Evolutionary conservation across 2,113 vertebrate genomes (phyloP).

Genomic region (Astatotilapia flaviijosephi): DNA sequence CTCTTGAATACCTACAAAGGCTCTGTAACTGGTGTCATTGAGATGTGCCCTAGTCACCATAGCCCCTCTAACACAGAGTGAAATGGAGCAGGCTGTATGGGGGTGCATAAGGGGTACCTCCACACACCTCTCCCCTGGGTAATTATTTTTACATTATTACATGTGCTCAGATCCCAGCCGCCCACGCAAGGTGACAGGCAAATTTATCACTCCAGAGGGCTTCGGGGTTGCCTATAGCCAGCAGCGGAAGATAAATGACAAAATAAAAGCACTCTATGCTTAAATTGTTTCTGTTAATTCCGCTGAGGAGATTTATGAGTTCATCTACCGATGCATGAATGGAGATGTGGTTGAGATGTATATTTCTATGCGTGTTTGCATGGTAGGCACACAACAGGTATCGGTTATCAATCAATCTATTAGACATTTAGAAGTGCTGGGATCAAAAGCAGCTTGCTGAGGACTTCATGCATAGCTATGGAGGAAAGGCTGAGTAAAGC

Average conservation of each 20-base stretch:
- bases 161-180: conserved; percentile 77
- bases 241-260: conserved; percentile 76
- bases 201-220: conserved; percentile 76
- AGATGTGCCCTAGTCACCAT: conserved; percentile 46
- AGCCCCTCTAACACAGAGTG: conserved; percentile 20
- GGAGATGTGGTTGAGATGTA: conserved; percentile 56
- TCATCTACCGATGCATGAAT: conserved; percentile 68
- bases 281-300: conserved; percentile 83
- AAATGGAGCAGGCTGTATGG: conserved; percentile 29
- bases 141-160: conserved; percentile 85
- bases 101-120: conserved; percentile 47
- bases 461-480: background rate
- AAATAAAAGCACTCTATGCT: conserved; percentile 79
- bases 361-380: conserved; percentile 43
- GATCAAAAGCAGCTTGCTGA: conserved; percentile 1
- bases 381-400: conserved; percentile 47
- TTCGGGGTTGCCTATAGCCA: conserved; percentile 47
- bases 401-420: conserved; percentile 55
- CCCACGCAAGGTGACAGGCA: conserved; percentile 75
- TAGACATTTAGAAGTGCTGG: conserved; percentile 42
- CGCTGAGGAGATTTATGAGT: conserved; percentile 76
- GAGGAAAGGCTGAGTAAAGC: background rate
- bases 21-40: conserved; percentile 72
- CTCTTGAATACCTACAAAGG: conserved; percentile 52
- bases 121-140: conserved; percentile 72